phyloP scores from a whole-genome alignment of 2,797 vertebrate genomes.

The Delichon dasypus region DNA sequence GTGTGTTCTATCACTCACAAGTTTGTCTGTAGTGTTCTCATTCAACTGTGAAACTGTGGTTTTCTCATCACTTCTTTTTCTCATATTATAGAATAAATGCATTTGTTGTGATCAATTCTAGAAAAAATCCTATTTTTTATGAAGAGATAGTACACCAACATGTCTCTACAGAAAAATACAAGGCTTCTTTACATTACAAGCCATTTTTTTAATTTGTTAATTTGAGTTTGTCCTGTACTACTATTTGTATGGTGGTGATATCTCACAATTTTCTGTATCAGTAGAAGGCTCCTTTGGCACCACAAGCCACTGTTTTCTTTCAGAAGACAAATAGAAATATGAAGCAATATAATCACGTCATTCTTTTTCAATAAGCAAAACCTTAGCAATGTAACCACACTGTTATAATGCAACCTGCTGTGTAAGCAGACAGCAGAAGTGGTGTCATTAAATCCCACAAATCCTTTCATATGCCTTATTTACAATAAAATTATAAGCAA shows the following conservation, averaged over 20 bases:
- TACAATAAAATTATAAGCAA: background rate
- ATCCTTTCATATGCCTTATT: background rate
- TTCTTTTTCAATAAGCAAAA: background rate
- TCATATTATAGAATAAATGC: slow-evolving; percentile 3
- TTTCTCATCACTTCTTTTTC: background rate
- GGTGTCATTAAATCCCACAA: background rate
- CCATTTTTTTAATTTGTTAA: slow-evolving; percentile 6
- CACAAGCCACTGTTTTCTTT: background rate
- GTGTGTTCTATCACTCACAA: background rate
- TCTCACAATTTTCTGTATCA: background rate
- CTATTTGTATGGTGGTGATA: background rate
- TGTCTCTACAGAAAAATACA: background rate
- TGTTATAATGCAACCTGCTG: background rate
- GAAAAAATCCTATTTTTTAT: background rate
- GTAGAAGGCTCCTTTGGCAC: background rate
- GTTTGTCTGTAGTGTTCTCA: background rate
- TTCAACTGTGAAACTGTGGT: background rate
- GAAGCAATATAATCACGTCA: background rate
- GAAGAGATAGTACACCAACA: background rate
- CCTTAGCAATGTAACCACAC: background rate
- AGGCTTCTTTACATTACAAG: background rate
- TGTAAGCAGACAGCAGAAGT: background rate
- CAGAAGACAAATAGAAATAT: background rate
- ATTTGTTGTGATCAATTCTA: background rate
- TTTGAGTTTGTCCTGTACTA: background rate